These are phyloP conservation scores for Augiades crinisus DNA, from an alignment of 2,888 invertebrate species.

Conservation along the genomic window DNA sequence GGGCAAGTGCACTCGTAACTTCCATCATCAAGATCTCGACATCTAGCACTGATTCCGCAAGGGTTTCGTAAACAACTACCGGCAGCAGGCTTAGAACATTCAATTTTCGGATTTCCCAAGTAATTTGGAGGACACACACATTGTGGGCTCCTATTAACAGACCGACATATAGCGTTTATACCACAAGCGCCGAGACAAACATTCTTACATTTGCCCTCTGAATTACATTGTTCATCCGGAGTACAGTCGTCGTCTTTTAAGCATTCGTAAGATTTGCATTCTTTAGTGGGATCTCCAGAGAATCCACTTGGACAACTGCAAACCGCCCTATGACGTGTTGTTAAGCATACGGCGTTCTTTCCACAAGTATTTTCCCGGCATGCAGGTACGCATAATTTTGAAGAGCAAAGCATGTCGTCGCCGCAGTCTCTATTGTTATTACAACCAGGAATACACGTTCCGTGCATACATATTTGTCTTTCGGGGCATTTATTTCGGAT, in stretches of 20 bases:
- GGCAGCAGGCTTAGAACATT: conserved; percentile 86
- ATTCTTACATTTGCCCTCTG: conserved; percentile 87
- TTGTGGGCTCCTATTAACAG: conserved; percentile 87
- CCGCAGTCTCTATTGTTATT: conserved; percentile 90
- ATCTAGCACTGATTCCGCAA: conserved; percentile 92
- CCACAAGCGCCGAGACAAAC: conserved; percentile 92
- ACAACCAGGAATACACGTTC: conserved; percentile 90
- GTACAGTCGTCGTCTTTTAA: conserved; percentile 89
- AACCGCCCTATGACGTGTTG: conserved; percentile 90
- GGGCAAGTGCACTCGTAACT: conserved; percentile 91
- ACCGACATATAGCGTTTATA: conserved; percentile 91
- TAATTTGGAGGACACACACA: conserved; percentile 92
- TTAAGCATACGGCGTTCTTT: conserved; percentile 88
- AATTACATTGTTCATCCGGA: conserved; percentile 87
- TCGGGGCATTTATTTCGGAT: conserved; percentile 85
- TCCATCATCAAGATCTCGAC: conserved; percentile 87
- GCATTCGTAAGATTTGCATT: conserved; percentile 90
- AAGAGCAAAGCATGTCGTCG: conserved; percentile 86
- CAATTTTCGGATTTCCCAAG: conserved; percentile 89
- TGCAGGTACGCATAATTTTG: conserved; percentile 85
- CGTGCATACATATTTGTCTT: conserved; percentile 88
- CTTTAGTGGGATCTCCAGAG: conserved; percentile 89
- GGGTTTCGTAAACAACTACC: conserved; percentile 90
- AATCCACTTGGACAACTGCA: conserved; percentile 94
- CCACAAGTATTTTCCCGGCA: conserved; percentile 89